These are phyloP conservation scores for Apotomis betuletana DNA, from an alignment of 2,888 invertebrate species.

Conservation along the genomic window DNA sequence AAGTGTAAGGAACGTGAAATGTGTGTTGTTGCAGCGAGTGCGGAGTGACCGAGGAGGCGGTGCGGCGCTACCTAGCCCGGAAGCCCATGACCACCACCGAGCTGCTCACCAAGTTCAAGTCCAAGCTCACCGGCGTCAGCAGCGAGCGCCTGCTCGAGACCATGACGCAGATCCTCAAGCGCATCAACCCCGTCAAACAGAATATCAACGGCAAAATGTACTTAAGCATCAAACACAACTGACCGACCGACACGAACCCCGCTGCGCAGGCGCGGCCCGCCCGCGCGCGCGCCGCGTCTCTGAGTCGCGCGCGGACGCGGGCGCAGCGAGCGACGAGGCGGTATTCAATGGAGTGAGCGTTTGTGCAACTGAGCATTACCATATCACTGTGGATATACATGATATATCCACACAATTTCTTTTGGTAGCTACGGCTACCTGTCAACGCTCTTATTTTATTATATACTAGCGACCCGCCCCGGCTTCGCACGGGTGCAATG, in stretches of 20 bases:
- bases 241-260: background rate
- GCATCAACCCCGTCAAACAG: constrained; percentile 96
- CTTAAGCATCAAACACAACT: constrained; percentile 89
- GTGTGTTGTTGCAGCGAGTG: constrained; percentile 85
- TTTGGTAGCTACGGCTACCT: too few species aligned
- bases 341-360: too few species aligned
- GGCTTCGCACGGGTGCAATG: too few species aligned
- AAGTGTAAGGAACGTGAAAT: too few species aligned
- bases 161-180: constrained; percentile 97
- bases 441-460: too few species aligned
- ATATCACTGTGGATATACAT: too few species aligned
- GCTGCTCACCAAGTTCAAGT: constrained; percentile 96
- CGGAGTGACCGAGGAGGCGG: constrained; percentile 97
- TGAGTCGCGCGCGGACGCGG: too few species aligned
- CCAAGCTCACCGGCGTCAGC: constrained; percentile 94
- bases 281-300: background rate
- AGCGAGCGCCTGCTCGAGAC: constrained; percentile 96
- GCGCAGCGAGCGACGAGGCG: too few species aligned
- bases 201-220: constrained; percentile 97
- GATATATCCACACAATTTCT: too few species aligned
- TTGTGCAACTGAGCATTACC: too few species aligned
- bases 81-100: constrained; percentile 99
- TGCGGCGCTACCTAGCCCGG: constrained; percentile 95
- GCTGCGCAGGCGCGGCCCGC: constrained; percentile 5
- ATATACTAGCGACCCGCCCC: too few species aligned